Evolutionary conservation across 2,113 vertebrate genomes (phyloP), one percentile per base, ranked within the genome.

Genomic region (Poeciliopsis occidentalis): DNA sequence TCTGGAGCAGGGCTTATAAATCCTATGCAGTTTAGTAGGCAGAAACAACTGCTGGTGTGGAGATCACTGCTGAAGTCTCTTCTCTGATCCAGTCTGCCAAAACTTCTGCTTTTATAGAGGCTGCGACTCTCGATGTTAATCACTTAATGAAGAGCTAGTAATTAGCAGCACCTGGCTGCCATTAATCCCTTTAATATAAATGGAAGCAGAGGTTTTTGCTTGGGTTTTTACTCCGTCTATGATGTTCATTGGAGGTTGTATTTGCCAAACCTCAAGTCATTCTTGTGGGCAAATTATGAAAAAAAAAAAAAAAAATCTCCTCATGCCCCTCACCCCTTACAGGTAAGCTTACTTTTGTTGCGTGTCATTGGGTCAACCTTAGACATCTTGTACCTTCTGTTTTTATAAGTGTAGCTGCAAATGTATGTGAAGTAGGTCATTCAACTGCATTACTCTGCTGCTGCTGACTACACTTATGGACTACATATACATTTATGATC

Each of bases 381-480:
- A 19, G 17, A 47, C 5, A 11, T 10, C 7, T n/a, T 24, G 51
- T 57, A 54, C 22, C 51, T 24, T 57, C 24, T 37, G 31, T 30
- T 8, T 69, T 51, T 75, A 31, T 22, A 57, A 60, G 66, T n/a
- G 70, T 7, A 44, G 73, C 69, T 61, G 62, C 60, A 74, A 69
- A 71, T 84, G 73, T 66, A 15, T 72, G 70, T 80, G 80, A 91
- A 84, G 78, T 85, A 75, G 88, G 87, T 79, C 83, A 86, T 82
- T 85, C 83, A 79, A 41, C 68, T 60, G 82, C 69, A 74, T 81
- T 83, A 37, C 78, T 24, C 74, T 57, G 60, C 27, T 82, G 76
- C 80, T 62, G 34, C 71, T 65, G 60, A 65, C 60, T 65, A 54
- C 60, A 78, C 17, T n/a, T 78, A 54, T 66, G 70, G 68, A 51